Conservation (phyloP, 1,140 invertebrate species). For the Drosophila sproati region DNA sequence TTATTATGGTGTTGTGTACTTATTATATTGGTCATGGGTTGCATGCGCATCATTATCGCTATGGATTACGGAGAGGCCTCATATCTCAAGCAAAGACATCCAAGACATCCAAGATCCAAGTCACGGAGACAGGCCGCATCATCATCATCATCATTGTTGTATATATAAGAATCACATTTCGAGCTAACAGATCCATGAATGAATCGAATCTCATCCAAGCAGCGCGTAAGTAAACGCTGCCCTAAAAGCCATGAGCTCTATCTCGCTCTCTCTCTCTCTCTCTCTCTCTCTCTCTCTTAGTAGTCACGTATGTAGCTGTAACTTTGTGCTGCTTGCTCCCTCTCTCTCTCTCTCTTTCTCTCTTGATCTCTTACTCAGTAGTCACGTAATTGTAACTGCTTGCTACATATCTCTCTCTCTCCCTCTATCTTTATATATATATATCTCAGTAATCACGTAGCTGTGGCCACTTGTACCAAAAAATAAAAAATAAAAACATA, state of each 20-base stretch:
- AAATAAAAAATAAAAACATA: too few relatives aligned
- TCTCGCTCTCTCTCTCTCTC: constrained; percentile 15
- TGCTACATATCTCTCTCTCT: not conserved
- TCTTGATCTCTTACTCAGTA: not conserved
- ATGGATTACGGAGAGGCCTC: constrained; percentile 46
- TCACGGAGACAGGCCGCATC: constrained; percentile 42
- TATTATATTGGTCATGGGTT: constrained; percentile 36
- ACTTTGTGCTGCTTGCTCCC: constrained; percentile 14
- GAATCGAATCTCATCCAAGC: constrained; percentile 44
- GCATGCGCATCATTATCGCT: constrained; percentile 57
- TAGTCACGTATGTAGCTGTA: constrained; percentile 40
- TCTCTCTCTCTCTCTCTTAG: constrained; percentile 16
- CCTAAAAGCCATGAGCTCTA: constrained; percentile 1
- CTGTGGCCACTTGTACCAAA: not conserved
- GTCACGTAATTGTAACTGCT: not conserved
- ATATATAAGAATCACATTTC: constrained; percentile 47
- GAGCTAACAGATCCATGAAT: constrained; percentile 42
- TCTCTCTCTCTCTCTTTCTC: not conserved
- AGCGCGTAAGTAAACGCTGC: constrained; percentile 68
- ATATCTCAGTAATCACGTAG: not conserved
- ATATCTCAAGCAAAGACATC: constrained; percentile 34
- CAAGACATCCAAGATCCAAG: not conserved
- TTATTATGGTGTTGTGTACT: not conserved
- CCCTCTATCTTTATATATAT: too few relatives aligned
- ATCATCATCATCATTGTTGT: constrained; percentile 43